Conservation (phyloP, 2,113 vertebrate genomes). For the Erythrolamprus reginae region DNA sequence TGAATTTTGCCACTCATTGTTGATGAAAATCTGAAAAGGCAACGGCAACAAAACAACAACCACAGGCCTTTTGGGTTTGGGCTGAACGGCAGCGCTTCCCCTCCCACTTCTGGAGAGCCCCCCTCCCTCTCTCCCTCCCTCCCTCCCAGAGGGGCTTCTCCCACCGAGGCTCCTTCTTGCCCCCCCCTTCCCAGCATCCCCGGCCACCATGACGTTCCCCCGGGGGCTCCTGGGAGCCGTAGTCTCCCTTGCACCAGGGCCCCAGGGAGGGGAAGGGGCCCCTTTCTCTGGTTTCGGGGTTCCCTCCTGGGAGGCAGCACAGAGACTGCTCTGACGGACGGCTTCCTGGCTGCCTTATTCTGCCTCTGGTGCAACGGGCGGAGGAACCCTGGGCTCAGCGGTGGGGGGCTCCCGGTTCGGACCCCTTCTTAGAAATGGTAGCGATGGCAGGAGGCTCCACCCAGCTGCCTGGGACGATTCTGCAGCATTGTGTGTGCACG, state of each 20-base stretch:
- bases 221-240: not conserved
- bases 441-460: too few species aligned
- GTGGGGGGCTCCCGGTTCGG: too few species aligned
- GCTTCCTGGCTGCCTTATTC: not conserved
- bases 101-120: not conserved
- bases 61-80: not conserved
- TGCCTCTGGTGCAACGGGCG: not conserved
- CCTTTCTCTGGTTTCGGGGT: not conserved
- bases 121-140: not conserved
- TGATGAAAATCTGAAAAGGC: conserved; percentile 89
- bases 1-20: conserved; percentile 97
- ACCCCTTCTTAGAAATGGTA: too few species aligned
- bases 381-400: not conserved
- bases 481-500: too few species aligned
- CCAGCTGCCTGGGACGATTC: too few species aligned
- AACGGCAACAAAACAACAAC: too few species aligned
- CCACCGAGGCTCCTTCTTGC: not conserved
- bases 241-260: not conserved
- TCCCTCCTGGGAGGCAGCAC: not conserved
- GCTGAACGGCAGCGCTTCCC: not conserved
- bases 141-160: not conserved
- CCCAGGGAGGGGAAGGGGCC: not conserved
- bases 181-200: not conserved
- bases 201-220: not conserved
- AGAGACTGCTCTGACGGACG: not conserved